Evolutionary conservation across 2,797 vertebrate genomes (phyloP).

Genomic region (Semotilus atromaculatus): DNA sequence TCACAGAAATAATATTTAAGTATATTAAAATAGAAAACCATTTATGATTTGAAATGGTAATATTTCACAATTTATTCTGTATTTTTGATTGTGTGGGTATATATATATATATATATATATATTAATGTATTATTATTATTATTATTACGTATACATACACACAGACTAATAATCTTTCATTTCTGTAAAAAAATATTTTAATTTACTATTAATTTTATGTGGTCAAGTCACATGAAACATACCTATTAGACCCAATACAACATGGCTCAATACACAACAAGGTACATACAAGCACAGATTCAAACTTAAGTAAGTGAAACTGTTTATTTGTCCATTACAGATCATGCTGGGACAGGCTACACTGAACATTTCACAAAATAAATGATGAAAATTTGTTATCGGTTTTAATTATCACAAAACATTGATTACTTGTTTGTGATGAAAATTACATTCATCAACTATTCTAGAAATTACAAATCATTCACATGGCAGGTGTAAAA

Average conservation of each 20-base stretch:
- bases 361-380: background rate
- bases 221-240: background rate
- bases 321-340: conserved; percentile 23
- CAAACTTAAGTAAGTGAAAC: background rate
- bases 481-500: background rate
- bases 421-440: background rate
- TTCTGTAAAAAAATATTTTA: background rate
- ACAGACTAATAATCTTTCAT: background rate
- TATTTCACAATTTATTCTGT: no score
- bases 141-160: no score
- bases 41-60: no score
- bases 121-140: no score
- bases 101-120: no score
- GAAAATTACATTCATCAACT: background rate
- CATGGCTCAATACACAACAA: background rate
- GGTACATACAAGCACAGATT: background rate
- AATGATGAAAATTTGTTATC: background rate
- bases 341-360: background rate
- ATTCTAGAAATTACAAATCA: background rate
- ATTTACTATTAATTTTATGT: no score
- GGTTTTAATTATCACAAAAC: background rate
- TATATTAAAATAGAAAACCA: no score
- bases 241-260: background rate
- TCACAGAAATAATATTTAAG: no score
- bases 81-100: no score